phyloP scores from a whole-genome alignment of 2,797 vertebrate species.

The Odontamblyopus rebecca region DNA sequence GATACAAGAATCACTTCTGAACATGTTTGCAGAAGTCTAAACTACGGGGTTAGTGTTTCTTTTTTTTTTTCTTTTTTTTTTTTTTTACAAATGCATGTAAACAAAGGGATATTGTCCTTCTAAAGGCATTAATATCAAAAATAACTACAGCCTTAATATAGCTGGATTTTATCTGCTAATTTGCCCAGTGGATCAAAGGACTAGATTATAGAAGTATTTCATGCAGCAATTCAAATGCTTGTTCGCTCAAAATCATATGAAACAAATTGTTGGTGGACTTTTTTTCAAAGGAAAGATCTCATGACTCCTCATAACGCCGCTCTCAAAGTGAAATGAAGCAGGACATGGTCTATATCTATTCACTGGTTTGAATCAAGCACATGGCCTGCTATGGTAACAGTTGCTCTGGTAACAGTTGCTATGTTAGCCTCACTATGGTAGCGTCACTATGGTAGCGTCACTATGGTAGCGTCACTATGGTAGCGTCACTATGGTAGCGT shows the following conservation, averaged over 20 bases:
- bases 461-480: too few species aligned
- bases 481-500: too few species aligned
- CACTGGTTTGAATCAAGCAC: background rate
- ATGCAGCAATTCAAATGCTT: background rate
- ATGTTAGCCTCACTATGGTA: too few species aligned
- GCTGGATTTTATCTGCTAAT: background rate
- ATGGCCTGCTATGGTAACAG: too few species aligned
- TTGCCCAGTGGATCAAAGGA: background rate
- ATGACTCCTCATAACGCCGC: background rate
- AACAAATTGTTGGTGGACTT: background rate
- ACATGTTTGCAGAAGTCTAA: background rate
- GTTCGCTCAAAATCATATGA: background rate
- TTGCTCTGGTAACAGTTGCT: too few species aligned
- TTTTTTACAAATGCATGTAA: background rate
- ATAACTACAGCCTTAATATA: background rate
- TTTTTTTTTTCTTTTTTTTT: background rate
- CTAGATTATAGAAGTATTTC: background rate
- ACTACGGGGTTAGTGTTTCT: background rate
- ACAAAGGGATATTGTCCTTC: background rate
- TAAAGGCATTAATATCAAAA: background rate
- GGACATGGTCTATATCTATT: background rate
- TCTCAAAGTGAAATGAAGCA: background rate
- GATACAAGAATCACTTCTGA: background rate
- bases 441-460: too few species aligned
- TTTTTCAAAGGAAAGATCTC: constrained; percentile 1